A percentile compares a stretch with the other conserved stretches of the same genome.
These are phyloP conservation scores for Nestor notabilis DNA, from an alignment of 2,113 vertebrate species.

Conservation along the genomic window DNA sequence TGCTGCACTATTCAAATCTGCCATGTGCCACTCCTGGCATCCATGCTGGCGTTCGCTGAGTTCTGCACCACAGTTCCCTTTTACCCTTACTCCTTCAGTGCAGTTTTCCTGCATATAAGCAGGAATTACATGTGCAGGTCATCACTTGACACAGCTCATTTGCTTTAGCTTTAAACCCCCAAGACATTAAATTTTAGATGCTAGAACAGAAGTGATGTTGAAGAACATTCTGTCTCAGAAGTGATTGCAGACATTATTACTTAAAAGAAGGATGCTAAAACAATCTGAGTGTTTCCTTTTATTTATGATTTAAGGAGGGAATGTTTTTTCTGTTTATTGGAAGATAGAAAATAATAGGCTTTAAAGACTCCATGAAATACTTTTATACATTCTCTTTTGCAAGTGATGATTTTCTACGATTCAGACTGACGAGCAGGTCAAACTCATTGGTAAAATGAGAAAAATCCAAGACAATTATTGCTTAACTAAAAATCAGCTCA, in stretches of 20 bases:
- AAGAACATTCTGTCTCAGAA: background rate
- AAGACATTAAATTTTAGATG: background rate
- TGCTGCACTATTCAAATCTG: background rate
- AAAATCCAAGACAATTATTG: background rate
- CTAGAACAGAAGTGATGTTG: background rate
- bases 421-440: background rate
- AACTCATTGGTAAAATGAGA: background rate
- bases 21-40: slow-evolving; percentile 8
- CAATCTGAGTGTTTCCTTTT: background rate
- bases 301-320: background rate
- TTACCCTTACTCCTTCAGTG: background rate
- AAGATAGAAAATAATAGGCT: background rate
- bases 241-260: accelerated
- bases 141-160: background rate
- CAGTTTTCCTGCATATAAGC: background rate
- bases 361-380: background rate
- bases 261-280: background rate
- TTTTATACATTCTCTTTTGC: background rate
- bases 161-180: background rate
- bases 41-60: accelerated
- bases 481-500: background rate
- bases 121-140: background rate
- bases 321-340: background rate
- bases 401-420: background rate
- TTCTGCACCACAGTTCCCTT: background rate